Base-by-base conservation (phyloP, 2,113 vertebrate species). In the Phalacrocorax carbo region DNA sequence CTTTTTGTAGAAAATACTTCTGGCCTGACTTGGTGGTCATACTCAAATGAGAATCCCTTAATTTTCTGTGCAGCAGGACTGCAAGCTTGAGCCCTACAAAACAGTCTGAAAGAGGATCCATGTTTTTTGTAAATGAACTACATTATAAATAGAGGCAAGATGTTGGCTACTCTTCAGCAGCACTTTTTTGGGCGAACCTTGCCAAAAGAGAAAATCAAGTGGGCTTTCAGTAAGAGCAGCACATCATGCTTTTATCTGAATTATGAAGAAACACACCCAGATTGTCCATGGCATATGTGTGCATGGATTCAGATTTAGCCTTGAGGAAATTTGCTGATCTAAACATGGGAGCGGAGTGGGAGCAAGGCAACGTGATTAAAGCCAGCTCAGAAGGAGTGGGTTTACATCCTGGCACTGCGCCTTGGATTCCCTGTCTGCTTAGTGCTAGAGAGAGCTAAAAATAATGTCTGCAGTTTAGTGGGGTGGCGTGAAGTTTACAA, bases 321-420 rank as follows among this genome's bases (percentile, higher is more conserved):
- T 81, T 65, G 73, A 89, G 93, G 90, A 96, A 91, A 93, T 90
- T 77, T 70, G 85, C 96, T 97, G 94, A 91, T 81, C 91, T 91
- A 89, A 85, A 91, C 75, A 49, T 42, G 66, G 62, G 38, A 92
- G 75, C 54, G 2, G 23, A 84, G 69, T 88, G 65, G 86, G 90
- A 93, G 86, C 60, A 64, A 90, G 69, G 52, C 88, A 73, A 20
- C 23, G 17, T 62, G 84, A 69, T 82, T 85, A 87, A 93, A 95
- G 78, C 54, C 58, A 65, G 62, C 86, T 91, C 62, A 66, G 84
- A 76, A 97, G 86, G 94, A 95, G 89, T 95, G 95, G 93, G 91
- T 97, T 96, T 96, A 65, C 58, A 82, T 95, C 89, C 75, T 97
- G 94, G 96, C 93, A 29, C 71, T 42, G 46, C 2, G 89, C 93